phyloP scores from a whole-genome alignment of 1,140 invertebrate species.

The Drosophila melanica region DNA sequence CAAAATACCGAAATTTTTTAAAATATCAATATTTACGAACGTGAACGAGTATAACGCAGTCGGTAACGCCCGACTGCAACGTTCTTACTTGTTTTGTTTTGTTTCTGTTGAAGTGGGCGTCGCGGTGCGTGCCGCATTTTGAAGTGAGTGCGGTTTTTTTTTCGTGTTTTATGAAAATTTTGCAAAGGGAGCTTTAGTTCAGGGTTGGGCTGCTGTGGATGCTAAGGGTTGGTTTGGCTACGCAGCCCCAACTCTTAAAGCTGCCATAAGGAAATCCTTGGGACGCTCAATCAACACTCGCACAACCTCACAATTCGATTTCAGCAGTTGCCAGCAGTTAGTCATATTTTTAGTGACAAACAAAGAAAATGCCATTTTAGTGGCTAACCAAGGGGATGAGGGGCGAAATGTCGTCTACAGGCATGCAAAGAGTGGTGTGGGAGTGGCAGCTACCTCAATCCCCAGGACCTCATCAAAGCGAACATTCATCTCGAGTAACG shows the following conservation, averaged over 20 bases:
- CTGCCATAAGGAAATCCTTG: neutral
- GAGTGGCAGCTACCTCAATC: constrained; percentile 16
- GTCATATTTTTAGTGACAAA: constrained; percentile 46
- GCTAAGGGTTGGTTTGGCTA: constrained; percentile 25
- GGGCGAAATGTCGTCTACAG: constrained; percentile 70
- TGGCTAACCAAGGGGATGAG: constrained; percentile 10
- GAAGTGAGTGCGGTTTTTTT: constrained; percentile 45
- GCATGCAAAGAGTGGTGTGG: constrained; percentile 42
- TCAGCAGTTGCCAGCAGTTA: constrained; percentile 53
- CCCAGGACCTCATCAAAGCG: constrained; percentile 69
- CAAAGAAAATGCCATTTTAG: constrained; percentile 42
- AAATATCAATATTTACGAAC: too few relatives aligned
- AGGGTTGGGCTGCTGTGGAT: neutral
- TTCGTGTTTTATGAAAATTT: constrained; percentile 50
- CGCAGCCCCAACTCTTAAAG: constrained; percentile 57
- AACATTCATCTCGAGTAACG: constrained; percentile 67
- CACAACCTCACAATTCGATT: constrained; percentile 59
- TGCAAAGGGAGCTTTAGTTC: constrained; percentile 8
- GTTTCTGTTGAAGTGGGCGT: constrained; percentile 29
- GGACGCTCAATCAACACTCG: constrained; percentile 50
- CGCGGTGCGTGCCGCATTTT: constrained; percentile 38
- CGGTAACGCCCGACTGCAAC: too few relatives aligned
- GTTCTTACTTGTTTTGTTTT: too few relatives aligned
- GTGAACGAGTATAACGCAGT: too few relatives aligned
- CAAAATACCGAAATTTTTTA: too few relatives aligned